phyloP scores from a whole-genome alignment of 2,113 vertebrate species.

The Ondatra zibethicus region DNA sequence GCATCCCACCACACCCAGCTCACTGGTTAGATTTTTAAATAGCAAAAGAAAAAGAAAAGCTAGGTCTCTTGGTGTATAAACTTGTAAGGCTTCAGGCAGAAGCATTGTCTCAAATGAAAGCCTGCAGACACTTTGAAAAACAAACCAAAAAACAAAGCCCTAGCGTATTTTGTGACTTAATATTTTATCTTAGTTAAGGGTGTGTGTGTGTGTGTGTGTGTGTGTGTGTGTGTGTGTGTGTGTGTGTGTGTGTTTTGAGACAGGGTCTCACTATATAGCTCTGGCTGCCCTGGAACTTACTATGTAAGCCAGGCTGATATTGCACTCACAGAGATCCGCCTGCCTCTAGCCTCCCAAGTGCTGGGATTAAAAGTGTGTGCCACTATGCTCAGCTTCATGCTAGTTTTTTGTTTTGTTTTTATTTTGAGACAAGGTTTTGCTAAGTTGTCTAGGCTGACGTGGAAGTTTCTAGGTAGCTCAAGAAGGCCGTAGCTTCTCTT shows the following conservation, averaged over 20 bases:
- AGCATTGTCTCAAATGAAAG: background rate
- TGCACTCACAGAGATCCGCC: background rate
- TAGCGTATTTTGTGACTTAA: slow-evolving; percentile 18
- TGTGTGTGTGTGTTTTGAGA: background rate
- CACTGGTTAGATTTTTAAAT: background rate
- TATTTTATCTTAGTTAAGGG: background rate
- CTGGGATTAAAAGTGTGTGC: background rate
- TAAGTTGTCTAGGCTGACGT: background rate
- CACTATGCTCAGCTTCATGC: background rate
- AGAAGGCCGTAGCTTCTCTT: background rate
- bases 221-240: background rate
- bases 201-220: no score
- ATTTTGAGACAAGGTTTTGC: background rate
- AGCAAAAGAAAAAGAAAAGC: background rate
- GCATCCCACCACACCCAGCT: background rate
- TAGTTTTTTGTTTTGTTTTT: background rate
- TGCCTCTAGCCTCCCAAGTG: background rate
- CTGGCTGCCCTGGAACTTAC: background rate
- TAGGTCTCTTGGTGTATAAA: background rate
- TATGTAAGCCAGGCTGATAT: background rate
- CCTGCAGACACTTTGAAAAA: background rate
- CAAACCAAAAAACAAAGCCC: background rate
- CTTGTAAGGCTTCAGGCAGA: background rate
- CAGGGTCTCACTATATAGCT: background rate
- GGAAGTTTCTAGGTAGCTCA: background rate